phyloP scores from a whole-genome alignment of 2,888 invertebrate genomes.

The Ichneumoninae sp. region DNA sequence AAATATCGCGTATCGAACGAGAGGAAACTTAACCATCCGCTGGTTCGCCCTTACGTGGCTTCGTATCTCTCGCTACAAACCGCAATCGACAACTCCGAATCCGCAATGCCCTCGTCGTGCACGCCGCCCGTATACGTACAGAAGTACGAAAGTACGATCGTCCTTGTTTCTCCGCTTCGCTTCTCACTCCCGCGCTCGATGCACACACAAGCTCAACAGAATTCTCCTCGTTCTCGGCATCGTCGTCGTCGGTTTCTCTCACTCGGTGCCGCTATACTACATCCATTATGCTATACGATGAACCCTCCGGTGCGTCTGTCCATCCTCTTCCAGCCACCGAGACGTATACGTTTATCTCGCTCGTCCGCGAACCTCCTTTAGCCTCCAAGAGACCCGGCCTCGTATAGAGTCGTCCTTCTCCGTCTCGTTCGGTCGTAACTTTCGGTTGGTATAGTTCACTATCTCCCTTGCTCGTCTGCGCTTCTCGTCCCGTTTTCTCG shows the following conservation, averaged over 20 bases:
- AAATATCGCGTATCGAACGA: not conserved
- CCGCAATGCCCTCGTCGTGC: conserved; percentile 59
- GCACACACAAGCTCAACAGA: conserved; percentile 1
- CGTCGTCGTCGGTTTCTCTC: conserved; percentile 56
- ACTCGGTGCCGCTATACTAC: conserved; percentile 28
- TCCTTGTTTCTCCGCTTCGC: conserved; percentile 48
- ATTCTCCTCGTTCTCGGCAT: conserved; percentile 54
- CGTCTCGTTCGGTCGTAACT: conserved; percentile 55
- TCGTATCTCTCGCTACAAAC: conserved; percentile 65
- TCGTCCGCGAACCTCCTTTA: conserved; percentile 30
- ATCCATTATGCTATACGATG: conserved; percentile 64
- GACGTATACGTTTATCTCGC: conserved; percentile 29
- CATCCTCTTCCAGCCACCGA: conserved; percentile 29
- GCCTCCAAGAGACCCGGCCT: conserved; percentile 19
- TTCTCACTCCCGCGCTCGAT: not conserved
- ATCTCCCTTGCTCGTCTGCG: conserved; percentile 12
- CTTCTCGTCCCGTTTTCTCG: conserved; percentile 26
- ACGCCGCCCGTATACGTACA: conserved; percentile 20
- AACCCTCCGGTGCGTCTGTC: conserved; percentile 53
- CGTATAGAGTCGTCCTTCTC: conserved; percentile 56
- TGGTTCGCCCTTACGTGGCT: conserved; percentile 44
- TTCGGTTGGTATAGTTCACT: conserved; percentile 21
- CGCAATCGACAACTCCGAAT: conserved; percentile 68
- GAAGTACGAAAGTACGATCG: conserved; percentile 31
- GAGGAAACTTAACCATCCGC: not conserved